Percentiles rank a stretch among this genome's conserved stretches.
Conservation (phyloP, 2,888 invertebrate species). For the Cataglyphis rosenhaueri region DNA sequence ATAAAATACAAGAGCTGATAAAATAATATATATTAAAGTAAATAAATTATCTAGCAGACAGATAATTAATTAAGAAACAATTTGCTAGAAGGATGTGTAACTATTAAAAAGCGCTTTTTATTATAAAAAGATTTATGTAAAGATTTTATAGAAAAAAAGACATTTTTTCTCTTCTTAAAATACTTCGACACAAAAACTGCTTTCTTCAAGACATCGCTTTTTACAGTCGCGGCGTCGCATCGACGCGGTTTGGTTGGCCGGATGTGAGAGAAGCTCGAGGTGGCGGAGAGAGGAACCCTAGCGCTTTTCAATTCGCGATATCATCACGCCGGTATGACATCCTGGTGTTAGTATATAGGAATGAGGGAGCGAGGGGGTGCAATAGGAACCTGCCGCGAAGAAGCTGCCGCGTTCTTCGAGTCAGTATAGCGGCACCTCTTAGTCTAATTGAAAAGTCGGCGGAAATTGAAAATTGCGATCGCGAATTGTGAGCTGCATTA, state of each 20-base stretch:
- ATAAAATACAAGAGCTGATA: background rate
- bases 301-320: slow-evolving; percentile 80
- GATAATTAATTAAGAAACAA: background rate
- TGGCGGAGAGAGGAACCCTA: slow-evolving; percentile 21
- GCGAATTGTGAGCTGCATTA: slow-evolving; percentile 85
- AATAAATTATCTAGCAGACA: background rate
- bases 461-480: slow-evolving; percentile 86
- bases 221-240: slow-evolving; percentile 39
- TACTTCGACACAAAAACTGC: background rate
- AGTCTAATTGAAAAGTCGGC: slow-evolving; percentile 86
- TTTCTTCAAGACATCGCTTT: slow-evolving; percentile 21
- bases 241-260: slow-evolving; percentile 59
- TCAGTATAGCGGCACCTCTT: slow-evolving; percentile 81
- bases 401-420: slow-evolving; percentile 69
- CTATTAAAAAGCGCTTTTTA: background rate
- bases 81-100: background rate
- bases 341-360: slow-evolving; percentile 66
- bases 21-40: background rate
- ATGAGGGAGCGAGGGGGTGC: slow-evolving; percentile 48
- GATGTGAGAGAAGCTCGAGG: slow-evolving; percentile 47
- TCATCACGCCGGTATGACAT: slow-evolving; percentile 74
- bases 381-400: slow-evolving; percentile 75
- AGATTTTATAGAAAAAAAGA: background rate
- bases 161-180: background rate
- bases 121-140: background rate